Base-by-base conservation (phyloP, 2,888 invertebrate genomes). In the Palloptera scutellata region DNA sequence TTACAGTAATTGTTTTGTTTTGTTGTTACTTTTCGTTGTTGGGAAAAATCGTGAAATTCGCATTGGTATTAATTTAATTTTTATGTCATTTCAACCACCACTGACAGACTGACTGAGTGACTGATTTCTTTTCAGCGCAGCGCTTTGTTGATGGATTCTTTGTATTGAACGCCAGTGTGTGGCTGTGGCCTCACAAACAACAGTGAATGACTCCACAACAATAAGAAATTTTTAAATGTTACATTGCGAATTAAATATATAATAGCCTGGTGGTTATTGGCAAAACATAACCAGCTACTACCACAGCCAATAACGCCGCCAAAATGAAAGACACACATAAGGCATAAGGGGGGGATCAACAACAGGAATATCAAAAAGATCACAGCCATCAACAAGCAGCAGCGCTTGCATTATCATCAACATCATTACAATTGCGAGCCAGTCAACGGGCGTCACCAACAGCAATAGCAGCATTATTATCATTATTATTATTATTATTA, bases 51-150 rank as follows among this genome's bases (percentile, higher is more conserved):
- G 61, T 51, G 61, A 58, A 51, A 52, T 62, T 67, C 55, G 57
- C 66, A 67, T 58, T 15, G 1, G 48, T 59, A 67, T 67, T 55
- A 68, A 61, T 63, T 68, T 63, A 68, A 70, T 66, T 70, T 68
- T 59, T 66, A 45, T 70, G 68, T 66, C 68, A 68, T 63, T 70
- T 77, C 78, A 78, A 76, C 71, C 68, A 74, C 70, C 78, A 70
- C 53, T 66, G 65, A 76, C 68, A 72, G 70, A 69, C 59, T 72
- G 68, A 72, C 72, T 76, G 73, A 70, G 71, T 72, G 70, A 72
- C 71, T 68, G 72, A 72, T 75, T 73, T 67, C 41, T 62, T 42
- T 48, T 62, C 13, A 17, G 12, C 17, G 5, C 5, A 4, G 20
- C 54, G 19, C 15, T 20, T 54, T 48, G 51, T 54, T 54, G 19